phyloP scores from a whole-genome alignment of 2,797 vertebrate genomes.

The Notoglanidium macrostoma region DNA sequence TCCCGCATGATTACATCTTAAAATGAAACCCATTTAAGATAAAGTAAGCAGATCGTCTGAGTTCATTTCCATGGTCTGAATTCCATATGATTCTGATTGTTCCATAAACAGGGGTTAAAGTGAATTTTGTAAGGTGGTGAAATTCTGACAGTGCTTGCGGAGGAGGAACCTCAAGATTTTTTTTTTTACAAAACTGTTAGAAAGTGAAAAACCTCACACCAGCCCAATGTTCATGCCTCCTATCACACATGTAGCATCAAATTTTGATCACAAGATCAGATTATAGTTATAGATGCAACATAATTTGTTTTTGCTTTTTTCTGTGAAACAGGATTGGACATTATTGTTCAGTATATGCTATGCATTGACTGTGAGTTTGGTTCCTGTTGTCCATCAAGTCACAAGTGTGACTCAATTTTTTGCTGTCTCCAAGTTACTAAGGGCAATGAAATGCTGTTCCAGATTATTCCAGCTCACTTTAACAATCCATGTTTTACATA shows the following conservation, averaged over 20 bases:
- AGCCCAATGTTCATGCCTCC: not conserved
- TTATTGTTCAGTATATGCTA: not conserved
- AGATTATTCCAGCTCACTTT: not conserved
- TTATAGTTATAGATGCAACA: not conserved
- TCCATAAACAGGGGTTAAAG: not conserved
- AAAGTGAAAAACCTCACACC: not conserved
- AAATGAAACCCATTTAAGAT: not conserved
- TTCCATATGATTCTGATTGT: not conserved
- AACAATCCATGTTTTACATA: not conserved
- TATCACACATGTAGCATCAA: not conserved
- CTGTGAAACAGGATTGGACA: not conserved
- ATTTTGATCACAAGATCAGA: not conserved
- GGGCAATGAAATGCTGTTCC: not conserved
- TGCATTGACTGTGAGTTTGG: not conserved
- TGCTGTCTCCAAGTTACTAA: not conserved
- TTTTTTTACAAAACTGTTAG: not conserved
- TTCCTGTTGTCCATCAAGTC: not conserved
- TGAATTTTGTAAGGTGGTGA: not conserved
- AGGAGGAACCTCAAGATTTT: too few species aligned
- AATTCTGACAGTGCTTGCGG: not conserved
- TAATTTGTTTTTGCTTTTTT: not conserved
- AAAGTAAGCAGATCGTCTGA: not conserved
- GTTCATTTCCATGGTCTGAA: not conserved
- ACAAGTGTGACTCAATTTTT: not conserved
- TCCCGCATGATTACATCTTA: not conserved